Percentiles rank a stretch among this genome's conserved stretches.
Evolutionary conservation across 2,888 invertebrate species (phyloP).

Genomic region (Chymomyza fuscimana): DNA sequence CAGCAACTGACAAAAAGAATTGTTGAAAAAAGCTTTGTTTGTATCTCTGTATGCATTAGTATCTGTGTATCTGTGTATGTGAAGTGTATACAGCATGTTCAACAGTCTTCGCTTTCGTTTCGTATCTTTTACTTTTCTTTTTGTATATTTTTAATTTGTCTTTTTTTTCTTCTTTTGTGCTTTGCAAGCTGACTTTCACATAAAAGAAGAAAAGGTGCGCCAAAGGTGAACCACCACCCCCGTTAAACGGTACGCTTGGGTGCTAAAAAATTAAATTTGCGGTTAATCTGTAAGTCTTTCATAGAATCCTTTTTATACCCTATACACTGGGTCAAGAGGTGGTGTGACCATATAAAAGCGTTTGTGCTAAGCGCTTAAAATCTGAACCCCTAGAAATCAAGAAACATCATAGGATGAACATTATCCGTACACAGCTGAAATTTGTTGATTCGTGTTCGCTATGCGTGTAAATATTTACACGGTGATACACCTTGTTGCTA

Average conservation of each 20-base stretch:
- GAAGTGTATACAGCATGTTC: slow-evolving; percentile 29
- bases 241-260: not conserved
- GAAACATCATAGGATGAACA: too few species aligned
- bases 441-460: too few species aligned
- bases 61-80: not conserved
- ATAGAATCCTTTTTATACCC: not conserved
- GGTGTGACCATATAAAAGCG: too few species aligned
- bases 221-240: slow-evolving; percentile 41
- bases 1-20: slow-evolving; percentile 7
- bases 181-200: slow-evolving; percentile 57
- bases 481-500: too few species aligned
- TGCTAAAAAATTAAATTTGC: not conserved
- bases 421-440: too few species aligned
- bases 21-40: not conserved
- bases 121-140: slow-evolving; percentile 51
- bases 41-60: not conserved
- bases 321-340: not conserved
- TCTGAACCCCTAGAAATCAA: too few species aligned
- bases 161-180: slow-evolving; percentile 12
- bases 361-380: too few species aligned
- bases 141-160: slow-evolving; percentile 6
- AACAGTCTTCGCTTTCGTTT: slow-evolving; percentile 67
- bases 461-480: too few species aligned
- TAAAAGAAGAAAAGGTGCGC: slow-evolving; percentile 13
- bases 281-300: not conserved